A percentile compares a stretch with the other conserved stretches of the same genome.
Evolutionary conservation across 2,797 vertebrate species (phyloP).

Genomic region (Picus viridis): DNA sequence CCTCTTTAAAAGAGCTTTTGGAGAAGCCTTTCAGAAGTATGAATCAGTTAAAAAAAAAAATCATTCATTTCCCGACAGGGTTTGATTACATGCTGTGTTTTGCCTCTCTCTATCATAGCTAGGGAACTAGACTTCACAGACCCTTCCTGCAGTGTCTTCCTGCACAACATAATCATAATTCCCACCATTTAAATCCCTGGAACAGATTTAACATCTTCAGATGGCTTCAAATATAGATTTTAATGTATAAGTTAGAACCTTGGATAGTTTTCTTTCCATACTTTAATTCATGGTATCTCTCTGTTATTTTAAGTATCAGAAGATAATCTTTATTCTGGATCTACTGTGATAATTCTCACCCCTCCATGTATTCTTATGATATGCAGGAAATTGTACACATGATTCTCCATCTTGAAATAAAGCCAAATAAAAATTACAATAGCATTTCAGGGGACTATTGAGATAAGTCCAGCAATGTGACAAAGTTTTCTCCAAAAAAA

Average conservation of each 20-base stretch:
- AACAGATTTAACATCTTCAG: not conserved
- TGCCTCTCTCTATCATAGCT: not conserved
- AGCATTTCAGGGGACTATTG: not conserved
- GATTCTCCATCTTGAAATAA: not conserved
- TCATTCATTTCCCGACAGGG: rapidly evolving
- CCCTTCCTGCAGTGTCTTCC: not conserved
- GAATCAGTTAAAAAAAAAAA: not conserved
- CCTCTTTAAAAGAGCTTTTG: not conserved
- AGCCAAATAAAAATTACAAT: not conserved
- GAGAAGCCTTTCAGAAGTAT: not conserved
- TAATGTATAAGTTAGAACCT: not conserved
- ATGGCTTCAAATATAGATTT: not conserved
- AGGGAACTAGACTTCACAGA: not conserved
- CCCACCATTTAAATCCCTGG: not conserved
- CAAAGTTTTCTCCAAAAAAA: not conserved
- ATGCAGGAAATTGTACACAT: not conserved
- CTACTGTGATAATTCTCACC: not conserved
- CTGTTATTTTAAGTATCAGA: not conserved
- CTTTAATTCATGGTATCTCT: not conserved
- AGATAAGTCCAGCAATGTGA: not conserved
- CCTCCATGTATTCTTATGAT: not conserved
- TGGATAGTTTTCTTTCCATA: not conserved
- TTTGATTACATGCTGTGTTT: not conserved
- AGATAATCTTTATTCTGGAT: not conserved
- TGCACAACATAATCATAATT: not conserved